phyloP scores from a whole-genome alignment of 2,797 vertebrate species.

The Tragelaphus oryx region DNA sequence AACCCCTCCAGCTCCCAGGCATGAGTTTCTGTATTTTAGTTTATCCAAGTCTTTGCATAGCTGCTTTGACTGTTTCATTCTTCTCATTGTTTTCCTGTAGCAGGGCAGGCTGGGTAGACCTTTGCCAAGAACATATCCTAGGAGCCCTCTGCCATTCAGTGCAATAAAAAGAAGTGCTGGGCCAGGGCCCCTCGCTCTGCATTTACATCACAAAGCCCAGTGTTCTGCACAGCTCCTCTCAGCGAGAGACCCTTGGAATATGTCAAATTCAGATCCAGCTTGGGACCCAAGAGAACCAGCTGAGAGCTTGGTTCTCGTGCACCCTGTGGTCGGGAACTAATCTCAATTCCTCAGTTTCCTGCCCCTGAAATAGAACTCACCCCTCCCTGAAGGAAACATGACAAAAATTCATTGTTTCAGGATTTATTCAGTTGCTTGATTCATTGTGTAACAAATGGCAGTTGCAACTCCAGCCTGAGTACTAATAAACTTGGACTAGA shows the following conservation, averaged over 20 bases:
- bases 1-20: background rate
- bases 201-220: conserved; percentile 49
- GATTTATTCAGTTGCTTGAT: background rate
- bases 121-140: background rate
- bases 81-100: background rate
- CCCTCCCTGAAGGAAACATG: background rate
- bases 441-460: background rate
- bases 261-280: background rate
- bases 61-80: background rate
- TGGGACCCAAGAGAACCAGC: no score
- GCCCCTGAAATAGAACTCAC: background rate
- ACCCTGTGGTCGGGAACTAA: background rate
- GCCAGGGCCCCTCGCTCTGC: background rate
- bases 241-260: background rate
- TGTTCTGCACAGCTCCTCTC: background rate
- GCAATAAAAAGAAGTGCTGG: background rate
- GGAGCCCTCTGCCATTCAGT: background rate
- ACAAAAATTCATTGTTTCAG: background rate
- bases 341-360: background rate
- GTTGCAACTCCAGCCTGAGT: background rate
- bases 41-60: background rate
- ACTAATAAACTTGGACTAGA: background rate
- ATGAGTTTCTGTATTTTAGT: conserved; percentile 10
- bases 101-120: background rate
- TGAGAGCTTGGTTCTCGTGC: background rate